Percentiles rank a stretch among this genome's conserved stretches.
These are phyloP conservation scores for Hoplostethus mediterraneus DNA, from an alignment of 2,797 vertebrate genomes.

Conservation along the genomic window DNA sequence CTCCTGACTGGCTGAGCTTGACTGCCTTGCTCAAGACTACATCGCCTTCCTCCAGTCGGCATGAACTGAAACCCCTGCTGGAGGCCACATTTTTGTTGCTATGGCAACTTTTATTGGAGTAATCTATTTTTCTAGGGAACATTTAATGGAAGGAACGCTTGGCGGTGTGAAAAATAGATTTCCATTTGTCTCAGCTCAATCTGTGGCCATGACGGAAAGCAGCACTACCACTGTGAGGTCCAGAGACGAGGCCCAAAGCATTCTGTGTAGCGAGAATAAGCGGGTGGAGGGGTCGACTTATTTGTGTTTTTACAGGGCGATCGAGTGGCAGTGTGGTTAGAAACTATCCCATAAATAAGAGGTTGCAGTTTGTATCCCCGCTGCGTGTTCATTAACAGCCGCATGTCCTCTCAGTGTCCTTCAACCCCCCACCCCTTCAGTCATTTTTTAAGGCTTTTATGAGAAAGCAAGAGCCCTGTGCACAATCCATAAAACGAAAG, in stretches of 20 bases:
- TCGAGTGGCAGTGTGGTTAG: too few species aligned
- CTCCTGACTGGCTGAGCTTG: slow-evolving; percentile 6
- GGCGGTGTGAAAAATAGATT: slow-evolving; percentile 54
- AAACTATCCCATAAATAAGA: background rate
- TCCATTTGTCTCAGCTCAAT: slow-evolving; percentile 41
- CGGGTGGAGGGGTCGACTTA: background rate
- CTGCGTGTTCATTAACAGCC: background rate
- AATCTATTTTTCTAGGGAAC: slow-evolving; percentile 56
- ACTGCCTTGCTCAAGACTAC: slow-evolving; percentile 7
- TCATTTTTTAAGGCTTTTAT: background rate
- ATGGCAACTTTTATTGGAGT: slow-evolving; percentile 69
- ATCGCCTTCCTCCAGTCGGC: slow-evolving; percentile 9
- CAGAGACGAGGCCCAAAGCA: slow-evolving; percentile 11
- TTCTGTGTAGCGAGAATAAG: slow-evolving; percentile 11
- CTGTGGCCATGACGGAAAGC: slow-evolving; percentile 25
- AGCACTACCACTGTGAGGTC: slow-evolving; percentile 21
- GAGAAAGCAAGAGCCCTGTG: too few species aligned
- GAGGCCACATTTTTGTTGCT: slow-evolving; percentile 67
- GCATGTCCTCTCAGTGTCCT: background rate
- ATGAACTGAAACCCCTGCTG: slow-evolving; percentile 64
- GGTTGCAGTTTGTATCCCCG: background rate
- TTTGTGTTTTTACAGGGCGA: too few species aligned
- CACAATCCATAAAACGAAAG: too few species aligned
- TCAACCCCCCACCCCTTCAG: background rate
- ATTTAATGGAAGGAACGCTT: slow-evolving; percentile 52